Evolutionary conservation across 2,888 invertebrate species (phyloP).

Genomic region (Ormyrus pomaceus): DNA sequence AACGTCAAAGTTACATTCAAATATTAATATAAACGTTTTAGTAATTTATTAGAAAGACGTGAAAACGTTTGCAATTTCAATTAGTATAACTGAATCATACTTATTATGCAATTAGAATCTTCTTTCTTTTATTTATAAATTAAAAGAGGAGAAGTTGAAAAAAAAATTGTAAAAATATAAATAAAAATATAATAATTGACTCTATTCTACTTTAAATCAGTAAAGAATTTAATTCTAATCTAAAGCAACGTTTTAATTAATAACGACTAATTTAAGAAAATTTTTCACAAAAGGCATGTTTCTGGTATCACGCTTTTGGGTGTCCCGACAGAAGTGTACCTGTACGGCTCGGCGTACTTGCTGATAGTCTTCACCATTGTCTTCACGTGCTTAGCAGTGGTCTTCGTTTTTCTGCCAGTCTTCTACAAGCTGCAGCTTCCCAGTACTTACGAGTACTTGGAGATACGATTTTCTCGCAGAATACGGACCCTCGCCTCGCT

Average conservation of each 20-base stretch:
- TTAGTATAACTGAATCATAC: too few species aligned
- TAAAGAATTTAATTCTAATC: too few species aligned
- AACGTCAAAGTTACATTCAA: too few species aligned
- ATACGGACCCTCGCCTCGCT: conserved; percentile 80
- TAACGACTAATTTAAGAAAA: too few species aligned
- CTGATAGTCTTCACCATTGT: conserved; percentile 74
- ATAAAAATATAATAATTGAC: background rate
- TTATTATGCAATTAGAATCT: too few species aligned
- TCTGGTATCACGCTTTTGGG: conserved; percentile 86
- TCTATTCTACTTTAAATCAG: too few species aligned
- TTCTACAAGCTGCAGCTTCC: conserved; percentile 84
- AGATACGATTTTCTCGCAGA: conserved; percentile 80
- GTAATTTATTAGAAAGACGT: too few species aligned
- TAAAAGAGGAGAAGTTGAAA: background rate
- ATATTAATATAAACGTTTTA: too few species aligned
- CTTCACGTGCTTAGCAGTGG: conserved; percentile 64
- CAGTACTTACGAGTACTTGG: conserved; percentile 83
- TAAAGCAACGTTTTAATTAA: too few species aligned
- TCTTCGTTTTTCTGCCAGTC: conserved; percentile 79
- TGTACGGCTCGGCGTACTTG: conserved; percentile 82
- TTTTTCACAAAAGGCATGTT: conserved; percentile 78
- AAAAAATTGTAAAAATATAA: background rate
- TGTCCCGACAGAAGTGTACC: conserved; percentile 85
- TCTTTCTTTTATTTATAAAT: too few species aligned
- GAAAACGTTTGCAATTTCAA: too few species aligned